Conservation (phyloP, 2,888 invertebrate species). For the Megaustenia siamemsis region DNA sequence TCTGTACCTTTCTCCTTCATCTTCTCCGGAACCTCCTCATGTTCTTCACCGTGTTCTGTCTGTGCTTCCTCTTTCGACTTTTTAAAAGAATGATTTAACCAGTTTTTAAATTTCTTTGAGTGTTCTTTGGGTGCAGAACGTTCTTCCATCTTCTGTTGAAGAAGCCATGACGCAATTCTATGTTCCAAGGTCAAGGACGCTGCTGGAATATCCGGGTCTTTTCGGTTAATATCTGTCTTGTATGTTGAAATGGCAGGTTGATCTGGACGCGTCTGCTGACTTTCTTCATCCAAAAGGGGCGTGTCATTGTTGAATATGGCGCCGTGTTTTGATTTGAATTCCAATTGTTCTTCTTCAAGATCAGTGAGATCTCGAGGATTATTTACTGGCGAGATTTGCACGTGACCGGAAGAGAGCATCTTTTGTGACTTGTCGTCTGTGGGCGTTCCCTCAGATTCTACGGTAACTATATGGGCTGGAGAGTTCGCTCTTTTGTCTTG, state of each 20-base stretch:
- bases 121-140: not conserved
- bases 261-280: not conserved
- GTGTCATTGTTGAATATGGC: not conserved
- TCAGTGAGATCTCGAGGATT: not conserved
- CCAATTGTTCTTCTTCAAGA: not conserved
- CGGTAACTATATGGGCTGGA: not conserved
- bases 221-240: not conserved
- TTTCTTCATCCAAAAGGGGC: no score
- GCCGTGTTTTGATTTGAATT: not conserved
- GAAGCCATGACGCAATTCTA: conserved; percentile 33
- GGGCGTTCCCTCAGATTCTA: not conserved
- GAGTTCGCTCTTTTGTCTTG: not conserved
- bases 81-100: no score
- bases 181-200: conserved; percentile 17
- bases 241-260: not conserved
- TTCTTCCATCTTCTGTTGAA: conserved; percentile 5
- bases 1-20: not conserved
- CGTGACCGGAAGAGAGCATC: no score
- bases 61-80: no score
- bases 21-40: not conserved
- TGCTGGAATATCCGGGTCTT: not conserved
- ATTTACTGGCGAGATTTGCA: not conserved
- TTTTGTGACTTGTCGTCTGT: no score
- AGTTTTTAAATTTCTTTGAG: not conserved
- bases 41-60: no score